These are phyloP conservation scores for Atta colombica DNA, from an alignment of 1,140 invertebrate genomes.

Conservation along the genomic window DNA sequence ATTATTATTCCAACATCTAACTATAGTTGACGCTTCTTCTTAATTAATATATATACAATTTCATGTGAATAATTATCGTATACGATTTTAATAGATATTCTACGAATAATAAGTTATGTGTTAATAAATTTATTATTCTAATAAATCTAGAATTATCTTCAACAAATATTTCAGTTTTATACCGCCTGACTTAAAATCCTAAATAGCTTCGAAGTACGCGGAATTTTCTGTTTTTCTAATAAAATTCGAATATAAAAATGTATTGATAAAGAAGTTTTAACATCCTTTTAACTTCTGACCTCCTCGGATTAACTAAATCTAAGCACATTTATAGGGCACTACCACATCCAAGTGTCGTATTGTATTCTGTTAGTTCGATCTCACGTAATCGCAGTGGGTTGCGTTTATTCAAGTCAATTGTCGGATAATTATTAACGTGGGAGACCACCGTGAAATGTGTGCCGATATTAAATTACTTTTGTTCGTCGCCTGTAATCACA, in stretches of 20 bases:
- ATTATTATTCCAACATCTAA: no score
- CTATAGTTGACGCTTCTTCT: no score
- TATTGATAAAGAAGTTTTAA: background rate
- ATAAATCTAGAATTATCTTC: background rate
- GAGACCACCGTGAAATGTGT: conserved; percentile 29
- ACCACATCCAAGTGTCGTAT: conserved; percentile 54
- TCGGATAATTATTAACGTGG: conserved; percentile 47
- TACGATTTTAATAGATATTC: background rate
- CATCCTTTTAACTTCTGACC: conserved; percentile 26
- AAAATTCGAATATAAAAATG: background rate
- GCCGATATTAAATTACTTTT: conserved; percentile 54
- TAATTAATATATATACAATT: background rate
- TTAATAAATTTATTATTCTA: no score
- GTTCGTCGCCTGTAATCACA: conserved; percentile 3
- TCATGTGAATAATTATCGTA: background rate
- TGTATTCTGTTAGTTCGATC: conserved; percentile 15
- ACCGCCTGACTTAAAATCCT: background rate
- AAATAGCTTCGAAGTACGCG: background rate
- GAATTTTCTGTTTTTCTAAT: background rate
- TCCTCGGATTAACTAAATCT: conserved; percentile 47
- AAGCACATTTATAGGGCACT: conserved; percentile 59
- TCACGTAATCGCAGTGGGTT: conserved; percentile 27
- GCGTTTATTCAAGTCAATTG: conserved; percentile 55
- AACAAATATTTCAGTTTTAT: background rate
- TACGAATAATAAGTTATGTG: no score